Evolutionary conservation across 2,113 vertebrate species (phyloP).

Genomic region (Callaeas wilsoni): DNA sequence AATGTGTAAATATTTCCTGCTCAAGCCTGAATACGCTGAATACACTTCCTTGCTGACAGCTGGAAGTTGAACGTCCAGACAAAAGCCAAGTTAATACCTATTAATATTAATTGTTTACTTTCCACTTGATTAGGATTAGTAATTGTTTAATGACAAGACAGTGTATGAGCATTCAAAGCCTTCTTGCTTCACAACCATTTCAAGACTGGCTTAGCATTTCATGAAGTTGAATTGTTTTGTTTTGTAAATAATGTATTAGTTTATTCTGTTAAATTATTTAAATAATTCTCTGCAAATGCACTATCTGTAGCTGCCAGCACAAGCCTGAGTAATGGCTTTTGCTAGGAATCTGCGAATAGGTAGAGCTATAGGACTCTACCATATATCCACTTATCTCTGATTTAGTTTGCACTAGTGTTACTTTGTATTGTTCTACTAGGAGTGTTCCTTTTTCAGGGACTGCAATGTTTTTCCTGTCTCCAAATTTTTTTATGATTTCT

Average conservation of each 20-base stretch:
- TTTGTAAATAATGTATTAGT: not conserved
- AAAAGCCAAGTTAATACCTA: not conserved
- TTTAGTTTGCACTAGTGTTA: not conserved
- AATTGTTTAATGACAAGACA: not conserved
- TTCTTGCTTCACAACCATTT: not conserved
- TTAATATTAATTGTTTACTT: constrained; percentile 15
- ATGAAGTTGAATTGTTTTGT: not conserved
- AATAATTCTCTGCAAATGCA: not conserved
- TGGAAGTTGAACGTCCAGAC: not conserved
- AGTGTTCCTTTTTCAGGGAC: not conserved
- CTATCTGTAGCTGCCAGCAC: not conserved
- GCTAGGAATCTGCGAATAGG: not conserved
- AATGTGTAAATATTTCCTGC: not conserved
- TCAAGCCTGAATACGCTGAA: not conserved
- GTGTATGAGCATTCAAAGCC: not conserved
- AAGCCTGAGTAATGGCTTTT: not conserved
- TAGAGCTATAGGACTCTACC: not conserved
- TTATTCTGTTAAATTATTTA: not conserved
- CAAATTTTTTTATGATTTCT: not conserved
- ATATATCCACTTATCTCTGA: not conserved
- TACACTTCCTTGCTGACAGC: not conserved
- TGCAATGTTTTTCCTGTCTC: not conserved
- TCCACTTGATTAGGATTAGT: not conserved
- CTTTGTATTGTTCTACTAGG: not conserved
- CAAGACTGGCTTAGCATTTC: not conserved